Base-by-base conservation (phyloP, 37 sponge, comb jelly and placozoan species). In the Petrosia ficiformis region DNA sequence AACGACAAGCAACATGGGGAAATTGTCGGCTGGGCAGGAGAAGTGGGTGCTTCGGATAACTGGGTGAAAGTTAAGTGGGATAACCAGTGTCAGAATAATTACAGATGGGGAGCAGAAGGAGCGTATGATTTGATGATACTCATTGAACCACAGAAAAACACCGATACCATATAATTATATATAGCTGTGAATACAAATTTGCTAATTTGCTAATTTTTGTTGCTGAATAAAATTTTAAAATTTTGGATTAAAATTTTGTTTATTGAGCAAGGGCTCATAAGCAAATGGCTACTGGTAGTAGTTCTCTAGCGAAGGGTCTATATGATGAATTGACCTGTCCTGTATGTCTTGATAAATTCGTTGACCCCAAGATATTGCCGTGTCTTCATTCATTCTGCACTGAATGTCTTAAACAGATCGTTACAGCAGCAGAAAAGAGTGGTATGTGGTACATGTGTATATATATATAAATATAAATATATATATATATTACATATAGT, bases 41-140 rank as follows among this genome's bases (percentile, higher is more conserved):
- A 72, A 29, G 54, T 72, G 48, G 73, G 56, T 29, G 63, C 63
- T 26, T 61, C 63, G 6, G 63, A 61, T n/a, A 61, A 61, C 63
- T 72, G 73, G 73, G 73, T 43, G 26, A 72, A 42, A 32, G 32
- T 72, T 31, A 42, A 48, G 6, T 72, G 73, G 73, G 73, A 72
- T 10, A 72, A 26, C 22, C 30, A 38, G 1, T 52, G 56, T 31
- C 48, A 30, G 34, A 72, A 72, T 42, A 48, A 48, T 38, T 72
- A 72, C 22, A 44, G 73, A 10, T 72, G 73, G 73, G 73, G 73
- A 24, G 73, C 73, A 1, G 73, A 72, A 48, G 73, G 73, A 16
- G 73, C 73, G 26, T 72, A n/a, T 48, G 73, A 72, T 43, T 28
- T 72, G 6, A n/a, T n/a, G 28, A 22, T 61, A 61, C n/a, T n/a